These are phyloP conservation scores for Heliconius erato DNA, from an alignment of 2,888 invertebrate species.

Conservation along the genomic window DNA sequence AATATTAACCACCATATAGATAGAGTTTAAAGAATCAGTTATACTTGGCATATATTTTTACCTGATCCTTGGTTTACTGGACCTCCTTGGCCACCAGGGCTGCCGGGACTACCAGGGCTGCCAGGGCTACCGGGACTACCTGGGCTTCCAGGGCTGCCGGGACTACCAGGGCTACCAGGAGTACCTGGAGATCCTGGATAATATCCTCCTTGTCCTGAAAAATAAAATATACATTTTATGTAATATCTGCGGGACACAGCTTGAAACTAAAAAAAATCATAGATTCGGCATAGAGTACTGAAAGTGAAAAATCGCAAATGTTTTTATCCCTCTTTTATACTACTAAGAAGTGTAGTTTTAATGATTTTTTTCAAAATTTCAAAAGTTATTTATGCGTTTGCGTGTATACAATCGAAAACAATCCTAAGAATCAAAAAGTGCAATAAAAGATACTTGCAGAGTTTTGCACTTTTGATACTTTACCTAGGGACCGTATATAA, in stretches of 20 bases:
- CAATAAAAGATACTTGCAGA: no score
- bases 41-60: background rate
- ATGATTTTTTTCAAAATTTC: no score
- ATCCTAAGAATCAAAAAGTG: no score
- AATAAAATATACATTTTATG: background rate
- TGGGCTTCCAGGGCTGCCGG: conserved; percentile 58
- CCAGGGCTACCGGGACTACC: conserved; percentile 58
- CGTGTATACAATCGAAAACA: no score
- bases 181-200: conserved; percentile 41
- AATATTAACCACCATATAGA: no score
- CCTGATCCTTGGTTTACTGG: conserved; percentile 16
- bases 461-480: no score
- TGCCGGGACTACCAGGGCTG: conserved; percentile 59
- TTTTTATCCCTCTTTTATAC: no score
- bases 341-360: no score
- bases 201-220: conserved; percentile 47
- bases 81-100: background rate
- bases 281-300: no score
- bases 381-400: no score
- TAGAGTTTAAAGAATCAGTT: background rate
- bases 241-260: background rate
- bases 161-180: conserved; percentile 55
- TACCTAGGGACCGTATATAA: background rate
- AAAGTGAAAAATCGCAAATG: no score
- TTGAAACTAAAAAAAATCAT: no score